These are phyloP conservation scores for Lagenorhynchus albirostris DNA, from an alignment of 2,113 vertebrate species.

Conservation along the genomic window DNA sequence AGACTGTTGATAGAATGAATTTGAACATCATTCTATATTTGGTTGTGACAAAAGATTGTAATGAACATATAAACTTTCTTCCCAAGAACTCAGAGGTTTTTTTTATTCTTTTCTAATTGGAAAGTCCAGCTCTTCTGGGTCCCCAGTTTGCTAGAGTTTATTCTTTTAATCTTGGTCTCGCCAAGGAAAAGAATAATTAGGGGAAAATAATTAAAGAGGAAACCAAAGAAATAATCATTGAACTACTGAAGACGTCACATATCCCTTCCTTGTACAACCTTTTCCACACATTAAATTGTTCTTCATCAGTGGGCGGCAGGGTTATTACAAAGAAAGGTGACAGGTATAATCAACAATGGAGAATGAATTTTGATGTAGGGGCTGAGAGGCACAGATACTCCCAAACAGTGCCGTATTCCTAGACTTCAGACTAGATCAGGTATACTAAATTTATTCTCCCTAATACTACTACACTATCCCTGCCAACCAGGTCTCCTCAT, in stretches of 20 bases:
- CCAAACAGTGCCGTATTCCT: neutral
- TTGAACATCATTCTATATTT: neutral
- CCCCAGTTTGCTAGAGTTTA: neutral
- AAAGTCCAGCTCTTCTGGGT: neutral
- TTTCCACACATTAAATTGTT: neutral
- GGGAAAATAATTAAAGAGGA: neutral
- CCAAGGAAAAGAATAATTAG: neutral
- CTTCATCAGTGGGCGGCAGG: neutral
- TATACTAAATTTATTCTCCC: neutral
- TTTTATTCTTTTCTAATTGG: neutral
- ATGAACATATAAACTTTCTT: neutral
- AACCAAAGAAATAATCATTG: neutral
- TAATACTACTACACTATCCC: rapidly evolving
- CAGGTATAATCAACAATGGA: neutral
- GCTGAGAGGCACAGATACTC: neutral
- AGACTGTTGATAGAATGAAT: neutral
- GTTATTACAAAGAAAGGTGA: neutral
- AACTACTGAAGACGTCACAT: neutral
- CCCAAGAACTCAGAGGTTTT: neutral
- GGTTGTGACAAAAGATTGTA: neutral
- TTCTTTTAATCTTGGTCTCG: neutral
- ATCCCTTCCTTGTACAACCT: neutral
- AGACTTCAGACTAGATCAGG: neutral
- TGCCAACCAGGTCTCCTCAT: neutral
- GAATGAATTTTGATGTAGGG: neutral